Evolutionary conservation across 1,140 invertebrate genomes (phyloP).

Genomic region (Trichonephila inaurata): DNA sequence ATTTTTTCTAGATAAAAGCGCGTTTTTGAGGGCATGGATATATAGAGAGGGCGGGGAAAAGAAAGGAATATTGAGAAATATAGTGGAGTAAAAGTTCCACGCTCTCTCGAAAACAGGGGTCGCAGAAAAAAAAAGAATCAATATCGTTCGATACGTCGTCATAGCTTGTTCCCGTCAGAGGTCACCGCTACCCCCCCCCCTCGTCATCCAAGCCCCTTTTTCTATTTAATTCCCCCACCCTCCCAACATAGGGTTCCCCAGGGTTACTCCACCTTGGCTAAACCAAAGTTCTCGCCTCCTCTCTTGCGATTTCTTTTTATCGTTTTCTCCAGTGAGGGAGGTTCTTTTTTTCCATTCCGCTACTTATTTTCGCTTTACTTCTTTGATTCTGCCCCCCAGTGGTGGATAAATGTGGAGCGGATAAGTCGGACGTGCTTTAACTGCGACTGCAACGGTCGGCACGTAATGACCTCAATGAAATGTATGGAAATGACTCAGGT

Average conservation of each 20-base stretch:
- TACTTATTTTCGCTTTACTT: constrained; percentile 46
- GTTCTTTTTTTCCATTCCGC: background rate
- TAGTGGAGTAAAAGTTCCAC: constrained; percentile 39
- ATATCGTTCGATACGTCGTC: constrained; percentile 76
- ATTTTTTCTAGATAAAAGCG: background rate
- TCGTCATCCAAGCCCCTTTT: constrained; percentile 6
- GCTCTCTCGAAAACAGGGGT: constrained; percentile 26
- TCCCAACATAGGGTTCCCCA: background rate
- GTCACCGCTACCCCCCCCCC: constrained; percentile 47
- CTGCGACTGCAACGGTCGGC: constrained; percentile 2
- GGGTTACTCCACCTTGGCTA: constrained; percentile 32
- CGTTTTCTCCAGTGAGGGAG: background rate
- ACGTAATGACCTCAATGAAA: constrained; percentile 39
- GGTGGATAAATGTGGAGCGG: constrained; percentile 46
- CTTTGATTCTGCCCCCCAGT: background rate
- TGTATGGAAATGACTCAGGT: constrained; percentile 59
- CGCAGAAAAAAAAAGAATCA: constrained; percentile 60
- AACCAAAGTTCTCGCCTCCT: background rate
- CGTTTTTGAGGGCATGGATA: background rate
- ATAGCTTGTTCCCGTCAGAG: constrained; percentile 75
- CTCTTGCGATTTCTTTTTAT: constrained; percentile 45
- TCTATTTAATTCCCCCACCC: constrained; percentile 49
- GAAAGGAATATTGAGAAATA: constrained; percentile 21
- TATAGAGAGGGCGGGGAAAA: background rate
- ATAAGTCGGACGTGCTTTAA: constrained; percentile 66